A percentile compares a stretch with the other conserved stretches of the same genome.
Evolutionary conservation across 1,140 invertebrate genomes (phyloP).

Genomic region (Araneus ventricosus): DNA sequence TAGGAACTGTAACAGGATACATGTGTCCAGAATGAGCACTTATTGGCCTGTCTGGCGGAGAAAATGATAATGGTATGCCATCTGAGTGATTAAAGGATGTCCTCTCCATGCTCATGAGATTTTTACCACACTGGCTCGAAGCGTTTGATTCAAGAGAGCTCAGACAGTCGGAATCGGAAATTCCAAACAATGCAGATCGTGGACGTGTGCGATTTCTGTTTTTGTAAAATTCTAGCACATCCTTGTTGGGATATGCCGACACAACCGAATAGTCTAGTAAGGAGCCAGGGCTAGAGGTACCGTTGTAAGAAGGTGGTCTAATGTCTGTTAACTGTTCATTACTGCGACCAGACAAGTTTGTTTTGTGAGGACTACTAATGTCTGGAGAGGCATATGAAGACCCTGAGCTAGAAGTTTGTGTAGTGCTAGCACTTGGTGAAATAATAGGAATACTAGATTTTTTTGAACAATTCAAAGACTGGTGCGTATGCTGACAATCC

Average conservation of each 20-base stretch:
- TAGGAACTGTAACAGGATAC: conserved; percentile 74
- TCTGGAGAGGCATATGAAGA: conserved; percentile 75
- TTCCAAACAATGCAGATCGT: conserved; percentile 75
- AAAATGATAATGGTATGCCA: conserved; percentile 69
- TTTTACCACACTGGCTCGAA: conserved; percentile 71
- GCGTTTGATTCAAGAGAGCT: conserved; percentile 71
- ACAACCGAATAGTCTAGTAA: conserved; percentile 78
- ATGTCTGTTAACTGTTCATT: conserved; percentile 71
- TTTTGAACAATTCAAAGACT: conserved; percentile 75
- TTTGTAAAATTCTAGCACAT: conserved; percentile 77
- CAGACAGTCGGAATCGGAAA: conserved; percentile 74
- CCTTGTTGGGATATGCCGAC: conserved; percentile 77
- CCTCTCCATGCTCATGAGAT: conserved; percentile 60
- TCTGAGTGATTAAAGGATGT: conserved; percentile 70
- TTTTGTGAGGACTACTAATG: conserved; percentile 65
- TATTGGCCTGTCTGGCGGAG: conserved; percentile 62
- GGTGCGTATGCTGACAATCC: conserved; percentile 71
- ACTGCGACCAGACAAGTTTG: conserved; percentile 65
- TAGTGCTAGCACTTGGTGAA: conserved; percentile 72
- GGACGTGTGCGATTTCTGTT: conserved; percentile 76
- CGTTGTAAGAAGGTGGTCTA: conserved; percentile 67
- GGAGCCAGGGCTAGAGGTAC: conserved; percentile 71
- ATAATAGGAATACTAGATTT: conserved; percentile 75
- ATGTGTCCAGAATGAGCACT: conserved; percentile 73
- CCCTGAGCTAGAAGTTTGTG: conserved; percentile 70